Conservation (phyloP, 2,113 vertebrate species). For the Scartelaos histophorus region DNA sequence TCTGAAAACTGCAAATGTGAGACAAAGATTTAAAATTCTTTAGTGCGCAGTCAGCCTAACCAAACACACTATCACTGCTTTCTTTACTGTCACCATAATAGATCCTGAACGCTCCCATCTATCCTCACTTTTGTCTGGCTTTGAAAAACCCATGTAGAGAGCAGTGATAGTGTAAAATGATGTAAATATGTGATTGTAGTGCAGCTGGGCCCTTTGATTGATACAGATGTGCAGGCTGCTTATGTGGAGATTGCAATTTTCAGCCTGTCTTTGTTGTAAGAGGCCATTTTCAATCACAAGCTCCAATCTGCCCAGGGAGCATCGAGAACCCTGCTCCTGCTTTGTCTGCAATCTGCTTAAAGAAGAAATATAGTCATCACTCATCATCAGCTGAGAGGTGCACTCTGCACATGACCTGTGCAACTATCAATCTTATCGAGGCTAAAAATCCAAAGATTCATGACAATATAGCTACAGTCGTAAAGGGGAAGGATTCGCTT, state of each 20-base stretch:
- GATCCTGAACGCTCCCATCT: background rate
- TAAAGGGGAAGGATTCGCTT: background rate
- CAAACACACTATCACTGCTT: too few relatives aligned
- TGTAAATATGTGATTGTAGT: conserved; percentile 35
- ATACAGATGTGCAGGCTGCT: conserved; percentile 43
- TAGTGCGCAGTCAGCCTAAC: too few relatives aligned
- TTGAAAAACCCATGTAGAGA: conserved; percentile 4
- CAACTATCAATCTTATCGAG: conserved; percentile 8
- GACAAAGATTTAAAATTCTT: too few relatives aligned
- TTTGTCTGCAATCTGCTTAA: conserved; percentile 5
- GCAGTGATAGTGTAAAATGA: conserved; percentile 28
- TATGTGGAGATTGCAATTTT: conserved; percentile 32
- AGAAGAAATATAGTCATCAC: conserved; percentile 5
- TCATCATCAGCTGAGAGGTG: conserved; percentile 8
- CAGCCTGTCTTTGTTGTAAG: conserved; percentile 17
- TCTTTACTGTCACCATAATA: too few relatives aligned
- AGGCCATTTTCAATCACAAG: conserved; percentile 39
- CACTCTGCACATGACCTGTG: background rate
- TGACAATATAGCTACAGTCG: background rate
- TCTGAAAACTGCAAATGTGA: too few relatives aligned
- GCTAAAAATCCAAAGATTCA: background rate
- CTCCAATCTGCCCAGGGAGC: conserved; percentile 24
- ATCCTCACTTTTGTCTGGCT: background rate
- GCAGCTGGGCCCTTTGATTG: conserved; percentile 50
- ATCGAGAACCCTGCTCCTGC: background rate